Percentiles rank a stretch among this genome's conserved stretches.
phyloP scores from a whole-genome alignment of 2,113 vertebrate genomes.

The Nerophis lumbriciformis region DNA sequence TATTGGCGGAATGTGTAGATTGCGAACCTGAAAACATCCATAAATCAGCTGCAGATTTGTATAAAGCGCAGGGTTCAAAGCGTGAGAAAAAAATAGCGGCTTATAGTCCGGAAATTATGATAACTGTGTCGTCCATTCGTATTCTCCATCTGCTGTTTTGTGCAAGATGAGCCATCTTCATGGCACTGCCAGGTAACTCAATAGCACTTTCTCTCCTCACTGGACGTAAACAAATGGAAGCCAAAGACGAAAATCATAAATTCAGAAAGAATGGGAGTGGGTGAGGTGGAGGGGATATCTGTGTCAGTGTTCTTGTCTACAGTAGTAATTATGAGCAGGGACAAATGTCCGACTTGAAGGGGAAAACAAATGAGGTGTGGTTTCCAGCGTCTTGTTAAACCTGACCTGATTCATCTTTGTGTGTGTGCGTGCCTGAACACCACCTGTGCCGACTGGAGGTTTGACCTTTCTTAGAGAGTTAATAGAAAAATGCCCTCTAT shows the following conservation, averaged over 20 bases:
- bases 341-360: slow-evolving; percentile 29
- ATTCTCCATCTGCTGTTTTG: slow-evolving; percentile 28
- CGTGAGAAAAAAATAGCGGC: too few species aligned
- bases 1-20: too few species aligned
- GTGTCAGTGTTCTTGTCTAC: slow-evolving; percentile 18
- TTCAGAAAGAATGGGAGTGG: slow-evolving; percentile 11
- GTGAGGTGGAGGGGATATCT: background rate
- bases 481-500: slow-evolving; percentile 1
- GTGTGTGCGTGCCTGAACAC: slow-evolving; percentile 12
- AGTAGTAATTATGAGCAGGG: slow-evolving; percentile 24
- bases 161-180: slow-evolving; percentile 44
- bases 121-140: slow-evolving; percentile 5
- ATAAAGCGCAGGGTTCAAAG: too few species aligned
- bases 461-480: slow-evolving; percentile 16
- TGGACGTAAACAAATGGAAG: slow-evolving; percentile 25
- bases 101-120: too few species aligned
- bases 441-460: slow-evolving; percentile 17
- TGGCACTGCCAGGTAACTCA: slow-evolving; percentile 41
- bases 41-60: too few species aligned
- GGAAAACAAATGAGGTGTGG: slow-evolving; percentile 38
- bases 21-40: too few species aligned
- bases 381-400: slow-evolving; percentile 23
- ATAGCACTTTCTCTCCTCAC: slow-evolving; percentile 50
- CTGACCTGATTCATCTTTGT: slow-evolving; percentile 16
- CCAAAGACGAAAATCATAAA: slow-evolving; percentile 10